phyloP scores from a whole-genome alignment of 2,113 vertebrate genomes.

The Nibea albiflora region DNA sequence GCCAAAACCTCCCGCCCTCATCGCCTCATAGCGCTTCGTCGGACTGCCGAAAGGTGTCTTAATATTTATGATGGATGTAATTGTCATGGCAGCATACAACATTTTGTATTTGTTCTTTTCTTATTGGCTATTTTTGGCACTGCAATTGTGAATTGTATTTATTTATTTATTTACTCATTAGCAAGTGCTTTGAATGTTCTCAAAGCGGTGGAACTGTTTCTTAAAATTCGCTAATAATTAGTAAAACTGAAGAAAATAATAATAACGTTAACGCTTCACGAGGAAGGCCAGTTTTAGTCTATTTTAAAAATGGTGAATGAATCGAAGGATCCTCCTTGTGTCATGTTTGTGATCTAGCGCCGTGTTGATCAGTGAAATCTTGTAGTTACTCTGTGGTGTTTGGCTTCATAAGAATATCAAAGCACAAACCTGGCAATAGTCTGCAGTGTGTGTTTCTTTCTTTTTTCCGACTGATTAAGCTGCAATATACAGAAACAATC shows the following conservation, averaged over 20 bases:
- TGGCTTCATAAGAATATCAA: constrained; percentile 71
- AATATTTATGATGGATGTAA: constrained; percentile 79
- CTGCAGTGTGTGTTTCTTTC: constrained; percentile 45
- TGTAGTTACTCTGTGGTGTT: constrained; percentile 73
- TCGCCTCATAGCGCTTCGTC: constrained; percentile 42
- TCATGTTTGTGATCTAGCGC: constrained; percentile 69
- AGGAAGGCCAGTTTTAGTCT: constrained; percentile 23
- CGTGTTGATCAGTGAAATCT: constrained; percentile 71
- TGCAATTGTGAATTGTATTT: constrained; percentile 56
- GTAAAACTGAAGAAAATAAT: constrained; percentile 9
- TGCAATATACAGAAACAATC: constrained; percentile 47
- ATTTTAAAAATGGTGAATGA: constrained; percentile 34
- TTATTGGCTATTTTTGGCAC: constrained; percentile 57
- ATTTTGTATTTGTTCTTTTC: constrained; percentile 71
- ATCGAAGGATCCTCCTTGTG: constrained; percentile 51
- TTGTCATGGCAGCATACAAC: constrained; percentile 65
- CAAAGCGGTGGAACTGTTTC: constrained; percentile 50
- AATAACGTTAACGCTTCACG: background rate
- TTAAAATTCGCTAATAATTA: constrained; percentile 20
- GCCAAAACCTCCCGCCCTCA: constrained; percentile 57
- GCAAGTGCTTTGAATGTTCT: constrained; percentile 61
- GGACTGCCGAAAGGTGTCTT: constrained; percentile 75
- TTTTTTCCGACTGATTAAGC: constrained; percentile 51
- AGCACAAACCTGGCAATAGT: constrained; percentile 63
- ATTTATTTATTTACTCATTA: constrained; percentile 65